A percentile compares a stretch with the other conserved stretches of the same genome.
These are phyloP conservation scores for Lamproptera curius DNA, from an alignment of 2,888 invertebrate genomes.

Conservation along the genomic window DNA sequence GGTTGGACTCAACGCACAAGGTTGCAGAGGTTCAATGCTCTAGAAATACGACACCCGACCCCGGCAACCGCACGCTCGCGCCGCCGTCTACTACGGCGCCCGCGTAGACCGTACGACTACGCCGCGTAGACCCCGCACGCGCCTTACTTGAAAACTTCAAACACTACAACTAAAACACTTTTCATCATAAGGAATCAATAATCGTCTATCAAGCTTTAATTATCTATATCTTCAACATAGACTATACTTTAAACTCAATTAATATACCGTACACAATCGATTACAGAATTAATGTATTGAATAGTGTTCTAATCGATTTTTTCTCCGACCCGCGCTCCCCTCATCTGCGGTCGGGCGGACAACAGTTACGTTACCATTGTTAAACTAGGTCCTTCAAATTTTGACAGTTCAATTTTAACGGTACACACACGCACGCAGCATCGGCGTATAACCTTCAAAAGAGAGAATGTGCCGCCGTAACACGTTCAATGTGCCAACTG, in stretches of 20 bases:
- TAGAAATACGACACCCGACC: slow-evolving; percentile 75
- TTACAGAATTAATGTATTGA: not conserved
- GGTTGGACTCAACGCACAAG: slow-evolving; percentile 75
- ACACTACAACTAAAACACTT: no score
- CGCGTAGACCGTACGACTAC: slow-evolving; percentile 35
- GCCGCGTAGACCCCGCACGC: slow-evolving; percentile 30
- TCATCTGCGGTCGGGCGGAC: not conserved
- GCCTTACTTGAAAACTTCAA: not conserved
- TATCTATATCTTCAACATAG: no score
- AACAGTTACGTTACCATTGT: slow-evolving; percentile 34
- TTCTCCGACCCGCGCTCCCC: not conserved
- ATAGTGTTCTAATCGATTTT: not conserved
- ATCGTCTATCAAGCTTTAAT: no score
- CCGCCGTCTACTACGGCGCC: slow-evolving; percentile 29
- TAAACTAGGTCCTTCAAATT: slow-evolving; percentile 53
- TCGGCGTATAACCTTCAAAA: slow-evolving; percentile 66
- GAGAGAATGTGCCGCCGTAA: slow-evolving; percentile 69
- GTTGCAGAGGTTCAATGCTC: slow-evolving; percentile 78
- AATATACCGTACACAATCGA: not conserved
- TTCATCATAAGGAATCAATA: not conserved
- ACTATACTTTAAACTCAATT: no score
- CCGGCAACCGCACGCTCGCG: slow-evolving; percentile 54
- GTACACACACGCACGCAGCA: slow-evolving; percentile 59
- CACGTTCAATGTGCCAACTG: slow-evolving; percentile 75
- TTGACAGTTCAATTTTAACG: slow-evolving; percentile 66